Evolutionary conservation across 1,140 invertebrate genomes (phyloP), one percentile per base, ranked within the genome.

Genomic region (Nautilus pompilius): DNA sequence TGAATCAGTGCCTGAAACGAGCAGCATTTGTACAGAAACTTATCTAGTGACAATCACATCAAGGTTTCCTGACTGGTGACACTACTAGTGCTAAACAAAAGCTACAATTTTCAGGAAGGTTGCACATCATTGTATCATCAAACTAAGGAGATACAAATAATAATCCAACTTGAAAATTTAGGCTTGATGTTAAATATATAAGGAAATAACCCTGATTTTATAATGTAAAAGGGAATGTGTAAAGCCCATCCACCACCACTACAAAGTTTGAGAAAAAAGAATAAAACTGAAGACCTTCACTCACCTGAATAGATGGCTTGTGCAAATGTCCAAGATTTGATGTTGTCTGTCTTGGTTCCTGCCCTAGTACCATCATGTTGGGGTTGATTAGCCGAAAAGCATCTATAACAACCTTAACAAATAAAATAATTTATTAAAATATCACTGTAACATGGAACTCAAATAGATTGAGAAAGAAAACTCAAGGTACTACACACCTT

Each of bases 291-390:
- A 53, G 24, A 24, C 6, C n/a, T n/a, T 0, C 20, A 46, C 61
- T 53, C 67, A 86, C 86, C 82, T 90, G 96, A 66, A 99, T 97
- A n/a, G 95, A 98, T 0, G 96, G 96, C 84, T 99, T 99, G 75
- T 99, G 94, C 65, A 99, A 86, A 85, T 99, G 96, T 3, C 98
- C 98, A 72, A 99, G 87, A 84, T 99, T 99, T 30, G 96, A 98
- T 5, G 98, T 99, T 0, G 97, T 99, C 82, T 99, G 98, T 65
- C 98, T 86, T 0, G 97, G 96, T 81, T 99, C 98, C 84, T 99
- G 97, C 1, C 95, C 96, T 22, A 99, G 84, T 6, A 99, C 96
- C 90, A 99, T 95, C 90, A 97, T 98, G 77, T 99, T 99, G 3
- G 98, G 96, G 84, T 99, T 99, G 70, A 99, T 99, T 63, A 99